Base-by-base conservation (phyloP, 2,888 invertebrate species). In the Sesia apiformis region DNA sequence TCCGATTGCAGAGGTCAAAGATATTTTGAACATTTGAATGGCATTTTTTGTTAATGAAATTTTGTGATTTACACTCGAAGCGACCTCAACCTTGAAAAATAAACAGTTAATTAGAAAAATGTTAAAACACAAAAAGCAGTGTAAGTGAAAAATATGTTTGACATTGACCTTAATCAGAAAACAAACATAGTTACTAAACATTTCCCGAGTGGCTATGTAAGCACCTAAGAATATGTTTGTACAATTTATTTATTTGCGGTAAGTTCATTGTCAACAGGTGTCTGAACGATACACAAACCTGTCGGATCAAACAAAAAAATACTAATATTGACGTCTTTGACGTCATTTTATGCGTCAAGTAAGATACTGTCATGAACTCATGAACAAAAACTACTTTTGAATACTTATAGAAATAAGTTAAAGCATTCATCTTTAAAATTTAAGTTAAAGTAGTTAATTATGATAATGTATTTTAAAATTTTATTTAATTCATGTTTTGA, bases 31-130 rank as follows among this genome's bases (percentile, higher is more conserved):
- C 4, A 46, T 8, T 7, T 46, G 3, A 8, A 46, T 46, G n/a
- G 5, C 46, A 23, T 23, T 23, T 23, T 23, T 23, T 23, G 23
- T 23, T 23, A 23, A 23, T 1, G 23, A 23, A 2, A 23, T 23
- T 23, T 23, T 23, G 23, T 23, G 23, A 23, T 23, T 23, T 23
- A 23, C 23, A 23, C 8, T 46, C 23, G 23, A 46, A 52, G 43
- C 43, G 51, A 54, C 57, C 57, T 51, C 55, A 54, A 57, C 57
- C 57, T 55, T 55, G 46, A 52, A 55, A 53, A 49, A 23, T 46
- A 8, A 46, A 23, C 46, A 46, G 53, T 55, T 53, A 51, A 52
- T 38, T 54, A 43, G 57, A 46, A 42, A 55, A 54, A 43, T 52
- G 43, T 50, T 49, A 41, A 49, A 55, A 57, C 53, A 55, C 53